These are phyloP conservation scores for Drosophila leonis DNA, from an alignment of 2,888 invertebrate species.

Conservation along the genomic window DNA sequence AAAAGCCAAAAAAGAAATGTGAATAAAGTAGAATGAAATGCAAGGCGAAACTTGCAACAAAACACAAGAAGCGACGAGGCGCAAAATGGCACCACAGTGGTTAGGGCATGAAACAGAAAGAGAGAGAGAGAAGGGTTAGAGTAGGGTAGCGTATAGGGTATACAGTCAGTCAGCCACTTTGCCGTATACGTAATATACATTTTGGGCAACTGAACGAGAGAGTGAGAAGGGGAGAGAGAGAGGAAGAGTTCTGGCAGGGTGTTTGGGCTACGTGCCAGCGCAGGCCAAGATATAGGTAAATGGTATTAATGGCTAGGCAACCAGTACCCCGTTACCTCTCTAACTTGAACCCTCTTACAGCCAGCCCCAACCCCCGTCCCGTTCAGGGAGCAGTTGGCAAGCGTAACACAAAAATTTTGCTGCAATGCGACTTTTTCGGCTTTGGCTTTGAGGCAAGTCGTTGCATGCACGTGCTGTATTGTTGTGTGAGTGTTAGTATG, in stretches of 20 bases:
- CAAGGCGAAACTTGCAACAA: conserved; percentile 55
- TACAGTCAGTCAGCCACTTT: conserved; percentile 69
- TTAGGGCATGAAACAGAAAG: not conserved
- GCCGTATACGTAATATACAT: conserved; percentile 74
- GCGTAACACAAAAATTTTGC: conserved; percentile 77
- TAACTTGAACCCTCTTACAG: not conserved
- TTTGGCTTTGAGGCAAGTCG: conserved; percentile 49
- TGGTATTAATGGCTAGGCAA: conserved; percentile 73
- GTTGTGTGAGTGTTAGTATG: conserved; percentile 7
- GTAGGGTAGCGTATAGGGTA: conserved; percentile 1
- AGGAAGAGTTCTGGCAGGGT: not conserved
- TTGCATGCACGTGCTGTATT: conserved; percentile 62
- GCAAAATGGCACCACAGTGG: conserved; percentile 1
- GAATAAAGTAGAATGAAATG: conserved; percentile 67
- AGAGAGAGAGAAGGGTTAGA: not conserved
- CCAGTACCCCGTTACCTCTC: conserved; percentile 4
- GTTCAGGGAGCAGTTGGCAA: conserved; percentile 69
- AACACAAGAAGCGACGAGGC: conserved; percentile 32
- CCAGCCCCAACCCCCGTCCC: not conserved
- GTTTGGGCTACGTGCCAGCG: conserved; percentile 57
- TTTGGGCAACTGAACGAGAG: conserved; percentile 30
- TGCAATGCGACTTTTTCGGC: conserved; percentile 79
- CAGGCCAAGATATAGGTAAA: conserved; percentile 62
- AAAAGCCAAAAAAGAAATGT: conserved; percentile 33
- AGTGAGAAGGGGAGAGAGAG: not conserved